Evolutionary conservation across 2,113 vertebrate species (phyloP).

Genomic region (Grus americana): DNA sequence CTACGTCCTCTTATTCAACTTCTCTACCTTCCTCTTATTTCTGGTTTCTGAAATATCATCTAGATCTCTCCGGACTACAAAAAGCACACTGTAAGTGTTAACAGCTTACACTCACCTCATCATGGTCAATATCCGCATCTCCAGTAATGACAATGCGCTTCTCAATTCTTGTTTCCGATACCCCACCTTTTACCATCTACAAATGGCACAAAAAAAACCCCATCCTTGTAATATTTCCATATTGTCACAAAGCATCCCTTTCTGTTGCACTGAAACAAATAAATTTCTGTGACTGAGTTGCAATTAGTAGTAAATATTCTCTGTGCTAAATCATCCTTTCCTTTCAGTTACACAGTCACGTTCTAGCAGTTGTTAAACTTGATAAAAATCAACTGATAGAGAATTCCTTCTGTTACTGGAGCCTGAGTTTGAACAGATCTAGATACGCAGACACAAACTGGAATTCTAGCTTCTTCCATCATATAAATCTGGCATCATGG

Average conservation of each 20-base stretch:
- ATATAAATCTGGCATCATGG: not conserved
- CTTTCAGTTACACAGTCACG: not conserved
- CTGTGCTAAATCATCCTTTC: not conserved
- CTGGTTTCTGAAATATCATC: not conserved
- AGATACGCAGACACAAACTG: not conserved
- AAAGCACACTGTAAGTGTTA: not conserved
- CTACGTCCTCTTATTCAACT: not conserved
- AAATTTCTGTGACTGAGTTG: not conserved
- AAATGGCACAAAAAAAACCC: not conserved
- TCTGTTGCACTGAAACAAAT: not conserved
- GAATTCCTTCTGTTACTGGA: not conserved
- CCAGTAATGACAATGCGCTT: conserved; percentile 98
- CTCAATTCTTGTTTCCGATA: conserved; percentile 98
- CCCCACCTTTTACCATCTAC: conserved; percentile 91
- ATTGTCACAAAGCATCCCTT: not conserved
- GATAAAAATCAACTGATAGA: not conserved
- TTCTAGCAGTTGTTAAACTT: not conserved
- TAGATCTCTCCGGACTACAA: not conserved
- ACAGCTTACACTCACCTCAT: conserved; percentile 82
- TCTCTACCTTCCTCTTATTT: not conserved
- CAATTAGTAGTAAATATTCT: not conserved
- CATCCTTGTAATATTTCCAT: not conserved
- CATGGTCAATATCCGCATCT: conserved; percentile 96
- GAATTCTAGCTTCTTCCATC: not conserved
- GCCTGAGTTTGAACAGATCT: not conserved